Percentiles rank a stretch among this genome's conserved stretches.
Conservation (phyloP, 1,140 invertebrate species). For the Amphibalanus amphitrite region DNA sequence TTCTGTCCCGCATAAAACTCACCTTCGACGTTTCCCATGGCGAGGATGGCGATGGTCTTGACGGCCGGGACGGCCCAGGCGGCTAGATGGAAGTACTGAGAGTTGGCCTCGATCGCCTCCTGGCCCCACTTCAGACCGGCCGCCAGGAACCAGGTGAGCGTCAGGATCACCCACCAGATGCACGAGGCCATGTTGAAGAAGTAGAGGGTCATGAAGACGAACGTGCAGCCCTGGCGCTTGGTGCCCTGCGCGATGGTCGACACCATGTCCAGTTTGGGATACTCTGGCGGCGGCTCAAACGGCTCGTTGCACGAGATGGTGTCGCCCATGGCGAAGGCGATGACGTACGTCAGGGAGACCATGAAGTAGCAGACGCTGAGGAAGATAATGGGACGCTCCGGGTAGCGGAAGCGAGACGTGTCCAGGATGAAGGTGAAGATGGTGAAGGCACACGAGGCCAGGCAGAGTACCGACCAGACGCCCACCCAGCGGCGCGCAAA, state of each 20-base stretch:
- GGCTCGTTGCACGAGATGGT: conserved; percentile 67
- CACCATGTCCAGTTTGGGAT: conserved; percentile 47
- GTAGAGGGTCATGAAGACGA: conserved; percentile 93
- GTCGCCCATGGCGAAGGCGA: conserved; percentile 70
- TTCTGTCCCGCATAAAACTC: too few relatives aligned
- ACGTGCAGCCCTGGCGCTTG: conserved; percentile 76
- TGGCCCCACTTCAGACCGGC: conserved; percentile 98
- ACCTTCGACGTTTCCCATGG: conserved; percentile 93
- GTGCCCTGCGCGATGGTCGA: conserved; percentile 80
- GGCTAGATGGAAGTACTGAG: conserved; percentile 91
- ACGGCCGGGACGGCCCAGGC: conserved; percentile 64
- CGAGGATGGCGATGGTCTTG: conserved; percentile 57
- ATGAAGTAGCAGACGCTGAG: conserved; percentile 92
- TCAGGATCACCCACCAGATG: conserved; percentile 92
- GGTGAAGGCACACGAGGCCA: conserved; percentile 78
- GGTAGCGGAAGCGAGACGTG: conserved; percentile 74
- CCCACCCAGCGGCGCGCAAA: conserved; percentile 84
- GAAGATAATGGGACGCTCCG: conserved; percentile 93
- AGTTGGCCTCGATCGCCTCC: conserved; percentile 94
- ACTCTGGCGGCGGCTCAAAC: conserved; percentile 44
- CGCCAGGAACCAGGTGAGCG: conserved; percentile 94
- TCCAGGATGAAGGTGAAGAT: conserved; percentile 90
- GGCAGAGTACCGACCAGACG: conserved; percentile 79
- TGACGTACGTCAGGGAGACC: conserved; percentile 79
- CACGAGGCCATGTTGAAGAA: conserved; percentile 96